Base-by-base conservation (phyloP, 2,113 vertebrate genomes). In the Cyprinodon tularosa region DNA sequence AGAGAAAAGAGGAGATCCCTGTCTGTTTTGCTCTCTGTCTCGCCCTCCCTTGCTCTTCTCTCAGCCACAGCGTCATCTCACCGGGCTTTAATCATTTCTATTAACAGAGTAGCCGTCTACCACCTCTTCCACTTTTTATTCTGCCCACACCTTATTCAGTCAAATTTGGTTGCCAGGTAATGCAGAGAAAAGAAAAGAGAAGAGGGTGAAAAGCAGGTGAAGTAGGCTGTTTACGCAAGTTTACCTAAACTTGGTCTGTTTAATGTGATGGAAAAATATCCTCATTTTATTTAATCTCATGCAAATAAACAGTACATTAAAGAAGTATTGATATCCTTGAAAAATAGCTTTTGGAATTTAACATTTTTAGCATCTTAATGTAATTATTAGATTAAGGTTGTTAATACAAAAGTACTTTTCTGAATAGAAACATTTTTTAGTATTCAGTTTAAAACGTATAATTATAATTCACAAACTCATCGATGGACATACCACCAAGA, bases 31-130 rank as follows among this genome's bases (percentile, higher is more conserved):
- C 15, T 74, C n/a, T 73, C 8, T 74, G 48, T 63, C 39, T 71
- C 14, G 12, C 12, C 50, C 20, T 62, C 53, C 29, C 20, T 64
- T 74, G 61, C 72, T 72, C 39, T 76, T 81, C 81, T 77, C 59
- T 71, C 81, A 83, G 82, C 75, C 62, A 63, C 22, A 17, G 20
- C 81, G 65, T 80, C 73, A 82, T 77, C 22, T 36, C 66, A 42
- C 38, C 15, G 57, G 66, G 66, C 71, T 86, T 81, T 87, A 83
- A 83, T 85, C 40, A 66, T 83, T 84, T 83, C 74, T 75, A 77
- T 86, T 84, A 89, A 78, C 78, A 86, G 65, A 71, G 78, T 68
- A 67, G 62, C 61, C 59, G 68, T 63, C 73, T 85, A 74, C 63
- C 68, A 29, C 62, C 66, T 44, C 53, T 76, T 78, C 68, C 67